These are phyloP conservation scores for Drosophila flavopinicola DNA, from an alignment of 2,888 invertebrate genomes.

Conservation along the genomic window DNA sequence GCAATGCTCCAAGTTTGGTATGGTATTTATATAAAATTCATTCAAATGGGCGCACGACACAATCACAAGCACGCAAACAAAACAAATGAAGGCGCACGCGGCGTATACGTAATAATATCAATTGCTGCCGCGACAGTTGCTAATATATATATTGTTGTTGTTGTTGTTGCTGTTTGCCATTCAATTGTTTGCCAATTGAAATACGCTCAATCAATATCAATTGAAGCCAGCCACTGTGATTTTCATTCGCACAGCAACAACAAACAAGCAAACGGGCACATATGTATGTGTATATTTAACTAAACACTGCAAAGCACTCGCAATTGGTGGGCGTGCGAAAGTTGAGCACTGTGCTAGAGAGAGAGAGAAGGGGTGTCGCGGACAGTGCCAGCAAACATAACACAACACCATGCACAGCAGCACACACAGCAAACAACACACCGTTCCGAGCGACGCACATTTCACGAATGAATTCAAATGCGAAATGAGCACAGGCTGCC, in stretches of 20 bases:
- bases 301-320: slow-evolving; percentile 28
- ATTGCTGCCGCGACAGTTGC: slow-evolving; percentile 38
- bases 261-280: not conserved
- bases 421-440: slow-evolving; percentile 37
- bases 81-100: slow-evolving; percentile 59
- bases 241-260: slow-evolving; percentile 17
- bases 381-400: slow-evolving; percentile 45
- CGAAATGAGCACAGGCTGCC: slow-evolving; percentile 70
- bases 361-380: not conserved
- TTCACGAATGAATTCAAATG: slow-evolving; percentile 78
- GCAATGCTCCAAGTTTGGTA: slow-evolving; percentile 46
- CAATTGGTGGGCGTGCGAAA: slow-evolving; percentile 24
- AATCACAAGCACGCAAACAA: slow-evolving; percentile 50
- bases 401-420: slow-evolving; percentile 9
- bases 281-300: slow-evolving; percentile 21
- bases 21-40: slow-evolving; percentile 42
- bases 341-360: slow-evolving; percentile 4
- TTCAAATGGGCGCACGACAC: slow-evolving; percentile 39
- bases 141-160: slow-evolving; percentile 16
- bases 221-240: slow-evolving; percentile 51
- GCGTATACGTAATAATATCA: slow-evolving; percentile 71
- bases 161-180: slow-evolving; percentile 19
- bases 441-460: slow-evolving; percentile 74
- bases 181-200: slow-evolving; percentile 73
- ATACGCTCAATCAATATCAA: slow-evolving; percentile 68